Evolutionary conservation across 1,140 invertebrate genomes (phyloP).

Genomic region (Polyergus mexicanus): DNA sequence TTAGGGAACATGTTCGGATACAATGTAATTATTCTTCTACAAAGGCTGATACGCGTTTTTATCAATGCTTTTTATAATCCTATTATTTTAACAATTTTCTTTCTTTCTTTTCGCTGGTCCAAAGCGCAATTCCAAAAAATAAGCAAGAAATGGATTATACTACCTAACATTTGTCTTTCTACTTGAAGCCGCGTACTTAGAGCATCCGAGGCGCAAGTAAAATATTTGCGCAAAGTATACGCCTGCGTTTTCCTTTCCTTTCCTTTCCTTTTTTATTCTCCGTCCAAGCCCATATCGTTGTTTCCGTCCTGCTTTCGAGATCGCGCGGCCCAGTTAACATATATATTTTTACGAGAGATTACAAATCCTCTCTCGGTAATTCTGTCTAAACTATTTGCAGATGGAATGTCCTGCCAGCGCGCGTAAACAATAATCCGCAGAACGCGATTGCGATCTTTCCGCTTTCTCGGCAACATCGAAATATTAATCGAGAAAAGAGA

Average conservation of each 20-base stretch:
- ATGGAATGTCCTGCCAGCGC: slow-evolving; percentile 41
- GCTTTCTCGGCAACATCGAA: neutral
- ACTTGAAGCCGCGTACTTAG: slow-evolving; percentile 73
- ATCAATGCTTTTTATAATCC: neutral
- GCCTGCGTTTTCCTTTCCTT: slow-evolving; percentile 39
- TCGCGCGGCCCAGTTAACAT: slow-evolving; percentile 70
- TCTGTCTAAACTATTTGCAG: slow-evolving; percentile 78
- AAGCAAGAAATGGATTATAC: slow-evolving; percentile 69
- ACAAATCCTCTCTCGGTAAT: slow-evolving; percentile 76
- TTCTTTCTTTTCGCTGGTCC: neutral
- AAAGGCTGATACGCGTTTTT: neutral
- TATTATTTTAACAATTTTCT: slow-evolving; percentile 61
- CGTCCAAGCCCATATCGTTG: slow-evolving; percentile 34
- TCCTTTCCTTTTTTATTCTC: slow-evolving; percentile 17
- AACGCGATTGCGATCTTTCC: slow-evolving; percentile 5
- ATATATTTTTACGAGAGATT: slow-evolving; percentile 80
- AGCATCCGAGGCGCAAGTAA: slow-evolving; percentile 75
- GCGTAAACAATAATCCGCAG: slow-evolving; percentile 55
- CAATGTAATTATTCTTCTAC: neutral
- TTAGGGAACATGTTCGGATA: neutral
- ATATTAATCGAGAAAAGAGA: slow-evolving; percentile 3
- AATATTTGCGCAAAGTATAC: slow-evolving; percentile 78
- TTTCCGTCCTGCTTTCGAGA: slow-evolving; percentile 54
- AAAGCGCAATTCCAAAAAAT: slow-evolving; percentile 53
- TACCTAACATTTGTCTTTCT: slow-evolving; percentile 71